Conservation (phyloP, 2,888 invertebrate species). For the Tillus elongatus region DNA sequence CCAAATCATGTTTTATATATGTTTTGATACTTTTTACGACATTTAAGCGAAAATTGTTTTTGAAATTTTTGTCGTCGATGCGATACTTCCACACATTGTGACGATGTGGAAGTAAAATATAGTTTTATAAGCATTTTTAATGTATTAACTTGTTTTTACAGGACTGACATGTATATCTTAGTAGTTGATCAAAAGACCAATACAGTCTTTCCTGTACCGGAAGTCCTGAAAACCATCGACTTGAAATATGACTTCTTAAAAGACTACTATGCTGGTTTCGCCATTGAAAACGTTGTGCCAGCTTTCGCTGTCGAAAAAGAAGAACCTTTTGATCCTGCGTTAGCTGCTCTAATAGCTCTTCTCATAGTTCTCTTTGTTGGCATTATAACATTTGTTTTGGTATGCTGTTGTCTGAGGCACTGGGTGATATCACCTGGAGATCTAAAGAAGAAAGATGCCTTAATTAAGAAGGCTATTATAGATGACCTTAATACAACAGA, state of each 20-base stretch:
- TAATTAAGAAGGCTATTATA: slow-evolving; percentile 73
- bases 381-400: slow-evolving; percentile 74
- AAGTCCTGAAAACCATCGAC: slow-evolving; percentile 72
- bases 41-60: too few species aligned
- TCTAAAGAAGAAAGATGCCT: slow-evolving; percentile 72
- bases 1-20: too few species aligned
- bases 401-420: slow-evolving; percentile 80
- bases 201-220: slow-evolving; percentile 67
- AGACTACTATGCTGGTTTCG: slow-evolving; percentile 65
- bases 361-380: slow-evolving; percentile 79
- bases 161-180: slow-evolving; percentile 81
- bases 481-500: slow-evolving; percentile 84
- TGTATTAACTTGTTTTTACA: too few species aligned
- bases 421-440: slow-evolving; percentile 79
- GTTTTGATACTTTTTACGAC: too few species aligned
- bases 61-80: too few species aligned
- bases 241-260: slow-evolving; percentile 77
- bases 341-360: slow-evolving; percentile 77
- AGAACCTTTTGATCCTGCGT: slow-evolving; percentile 76
- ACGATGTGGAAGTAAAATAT: too few species aligned
- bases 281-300: slow-evolving; percentile 65
- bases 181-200: slow-evolving; percentile 67
- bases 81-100: too few species aligned
- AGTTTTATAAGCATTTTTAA: too few species aligned
- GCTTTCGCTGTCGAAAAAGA: slow-evolving; percentile 56